These are phyloP conservation scores for Pseudomyrmex concolor DNA, from an alignment of 1,140 invertebrate genomes.

Conservation along the genomic window DNA sequence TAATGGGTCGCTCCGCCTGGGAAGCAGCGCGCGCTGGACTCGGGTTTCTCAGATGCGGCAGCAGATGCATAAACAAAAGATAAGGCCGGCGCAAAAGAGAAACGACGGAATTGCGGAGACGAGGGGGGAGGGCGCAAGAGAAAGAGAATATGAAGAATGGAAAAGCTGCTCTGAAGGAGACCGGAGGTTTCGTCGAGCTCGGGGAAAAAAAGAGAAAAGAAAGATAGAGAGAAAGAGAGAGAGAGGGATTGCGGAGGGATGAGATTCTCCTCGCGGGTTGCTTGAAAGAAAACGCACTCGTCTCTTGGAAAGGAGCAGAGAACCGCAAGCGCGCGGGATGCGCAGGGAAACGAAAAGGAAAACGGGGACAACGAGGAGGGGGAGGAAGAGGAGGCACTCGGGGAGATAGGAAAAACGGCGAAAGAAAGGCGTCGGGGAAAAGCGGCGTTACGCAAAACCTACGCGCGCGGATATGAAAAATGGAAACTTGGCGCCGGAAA, in stretches of 20 bases:
- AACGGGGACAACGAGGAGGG: slow-evolving; percentile 38
- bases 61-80: slow-evolving; percentile 63
- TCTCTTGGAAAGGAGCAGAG: slow-evolving; percentile 46
- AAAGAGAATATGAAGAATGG: slow-evolving; percentile 66
- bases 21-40: slow-evolving; percentile 31
- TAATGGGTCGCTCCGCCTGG: slow-evolving; percentile 34
- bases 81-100: slow-evolving; percentile 26
- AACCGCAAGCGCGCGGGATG: slow-evolving; percentile 53
- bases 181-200: not conserved
- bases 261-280: slow-evolving; percentile 40
- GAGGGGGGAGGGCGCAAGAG: slow-evolving; percentile 22
- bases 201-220: slow-evolving; percentile 9
- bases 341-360: slow-evolving; percentile 53
- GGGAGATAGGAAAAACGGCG: slow-evolving; percentile 53
- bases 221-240: slow-evolving; percentile 46
- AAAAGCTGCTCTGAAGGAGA: slow-evolving; percentile 50
- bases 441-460: slow-evolving; percentile 43
- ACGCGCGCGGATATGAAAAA: slow-evolving; percentile 46
- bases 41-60: slow-evolving; percentile 34
- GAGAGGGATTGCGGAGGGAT: not conserved
- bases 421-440: slow-evolving; percentile 45
- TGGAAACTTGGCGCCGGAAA: slow-evolving; percentile 39
- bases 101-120: slow-evolving; percentile 31
- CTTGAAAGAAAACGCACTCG: slow-evolving; percentile 64
- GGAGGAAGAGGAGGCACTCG: slow-evolving; percentile 9